phyloP scores from a whole-genome alignment of 2,113 vertebrate genomes.

The Myocastor coypus region DNA sequence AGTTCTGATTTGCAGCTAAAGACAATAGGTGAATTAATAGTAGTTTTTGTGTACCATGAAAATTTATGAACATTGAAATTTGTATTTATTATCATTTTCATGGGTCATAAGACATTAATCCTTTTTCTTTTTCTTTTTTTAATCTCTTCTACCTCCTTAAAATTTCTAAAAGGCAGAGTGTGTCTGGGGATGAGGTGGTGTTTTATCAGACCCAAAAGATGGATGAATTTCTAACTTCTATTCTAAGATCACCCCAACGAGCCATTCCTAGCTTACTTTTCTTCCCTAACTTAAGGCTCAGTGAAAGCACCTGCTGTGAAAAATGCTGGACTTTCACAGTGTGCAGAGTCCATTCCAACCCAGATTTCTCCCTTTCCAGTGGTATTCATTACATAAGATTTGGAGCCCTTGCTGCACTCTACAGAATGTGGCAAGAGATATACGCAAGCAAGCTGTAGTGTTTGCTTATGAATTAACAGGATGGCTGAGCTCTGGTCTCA shows the following conservation, averaged over 20 bases:
- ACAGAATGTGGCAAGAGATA: no score
- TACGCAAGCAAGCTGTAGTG: not conserved
- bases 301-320: not conserved
- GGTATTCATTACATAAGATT: not conserved
- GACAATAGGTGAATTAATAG: not conserved
- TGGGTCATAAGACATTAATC: not conserved
- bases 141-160: conserved; percentile 12
- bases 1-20: not conserved
- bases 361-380: not conserved
- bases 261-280: not conserved
- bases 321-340: not conserved
- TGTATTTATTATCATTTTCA: conserved; percentile 54
- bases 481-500: not conserved
- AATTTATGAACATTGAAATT: not conserved
- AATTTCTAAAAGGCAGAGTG: not conserved
- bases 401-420: not conserved
- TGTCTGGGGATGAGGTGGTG: not conserved
- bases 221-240: not conserved
- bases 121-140: not conserved
- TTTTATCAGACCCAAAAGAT: not conserved
- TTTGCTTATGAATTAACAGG: not conserved
- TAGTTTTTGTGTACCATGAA: not conserved
- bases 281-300: not conserved
- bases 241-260: not conserved
- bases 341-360: not conserved